Percentiles rank a stretch among this genome's conserved stretches.
Evolutionary conservation across 2,113 vertebrate genomes (phyloP).

Genomic region (Spermophilus dauricus): DNA sequence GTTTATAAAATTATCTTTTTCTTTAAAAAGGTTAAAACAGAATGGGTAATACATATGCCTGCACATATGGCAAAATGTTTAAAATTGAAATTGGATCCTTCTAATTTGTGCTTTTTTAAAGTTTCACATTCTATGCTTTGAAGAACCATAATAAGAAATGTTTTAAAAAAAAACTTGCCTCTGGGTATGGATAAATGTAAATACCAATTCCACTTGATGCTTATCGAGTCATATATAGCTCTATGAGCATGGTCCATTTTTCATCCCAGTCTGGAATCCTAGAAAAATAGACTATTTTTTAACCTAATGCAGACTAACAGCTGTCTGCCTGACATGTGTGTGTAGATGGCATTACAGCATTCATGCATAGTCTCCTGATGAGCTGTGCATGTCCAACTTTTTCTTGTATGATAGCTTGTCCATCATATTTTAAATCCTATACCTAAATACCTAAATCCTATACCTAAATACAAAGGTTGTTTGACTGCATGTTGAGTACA

Average conservation of each 20-base stretch:
- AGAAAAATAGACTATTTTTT: neutral
- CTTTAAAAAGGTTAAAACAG: conserved; percentile 45
- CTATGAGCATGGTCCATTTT: neutral
- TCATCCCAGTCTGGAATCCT: neutral
- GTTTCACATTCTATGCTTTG: neutral
- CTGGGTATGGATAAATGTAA: neutral
- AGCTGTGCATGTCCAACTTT: neutral
- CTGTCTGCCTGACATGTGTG: neutral
- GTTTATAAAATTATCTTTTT: conserved; percentile 50
- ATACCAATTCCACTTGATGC: neutral
- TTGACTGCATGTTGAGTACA: neutral
- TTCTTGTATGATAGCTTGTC: neutral
- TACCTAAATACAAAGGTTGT: neutral
- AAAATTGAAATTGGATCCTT: conserved; percentile 39
- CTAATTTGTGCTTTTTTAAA: neutral
- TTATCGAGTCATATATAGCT: neutral
- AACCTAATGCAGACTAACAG: neutral
- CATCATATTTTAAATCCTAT: conserved; percentile 33
- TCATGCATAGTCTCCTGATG: neutral
- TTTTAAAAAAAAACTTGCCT: neutral
- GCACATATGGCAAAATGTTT: conserved; percentile 44
- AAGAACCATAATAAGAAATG: conserved; percentile 15
- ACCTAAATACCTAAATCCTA: neutral
- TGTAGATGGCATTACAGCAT: neutral
- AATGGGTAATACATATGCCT: conserved; percentile 1